A percentile compares a stretch with the other conserved stretches of the same genome.
Evolutionary conservation across 2,888 invertebrate species (phyloP).

Genomic region (Temnothorax ravouxi): DNA sequence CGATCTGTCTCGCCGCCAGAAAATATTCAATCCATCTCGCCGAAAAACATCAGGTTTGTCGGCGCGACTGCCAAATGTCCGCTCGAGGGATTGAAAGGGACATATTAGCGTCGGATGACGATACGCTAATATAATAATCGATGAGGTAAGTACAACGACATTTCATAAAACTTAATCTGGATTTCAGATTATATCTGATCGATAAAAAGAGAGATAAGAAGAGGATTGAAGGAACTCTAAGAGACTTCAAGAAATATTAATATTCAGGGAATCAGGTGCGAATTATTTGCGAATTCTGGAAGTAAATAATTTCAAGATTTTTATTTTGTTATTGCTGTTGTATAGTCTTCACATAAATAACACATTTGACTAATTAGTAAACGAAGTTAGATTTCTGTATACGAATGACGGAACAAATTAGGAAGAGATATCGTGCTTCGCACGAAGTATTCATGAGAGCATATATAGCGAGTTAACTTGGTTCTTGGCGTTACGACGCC

Average conservation of each 20-base stretch:
- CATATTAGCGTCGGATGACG: neutral
- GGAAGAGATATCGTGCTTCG: neutral
- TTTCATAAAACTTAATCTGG: neutral
- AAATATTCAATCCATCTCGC: slow-evolving; percentile 22
- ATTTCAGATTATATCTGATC: neutral
- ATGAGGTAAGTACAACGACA: slow-evolving; percentile 6
- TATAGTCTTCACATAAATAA: neutral
- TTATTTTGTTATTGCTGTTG: neutral
- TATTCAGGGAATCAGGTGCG: neutral
- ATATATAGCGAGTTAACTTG: slow-evolving; percentile 20
- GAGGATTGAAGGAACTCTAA: neutral
- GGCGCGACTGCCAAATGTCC: slow-evolving; percentile 29
- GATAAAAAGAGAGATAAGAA: neutral
- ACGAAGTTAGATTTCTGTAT: neutral
- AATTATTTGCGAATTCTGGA: neutral
- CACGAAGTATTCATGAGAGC: neutral
- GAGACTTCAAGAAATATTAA: neutral
- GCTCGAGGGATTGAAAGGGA: slow-evolving; percentile 37
- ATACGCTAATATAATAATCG: slow-evolving; percentile 31
- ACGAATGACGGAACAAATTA: neutral
- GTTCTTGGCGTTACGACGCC: slow-evolving; percentile 30
- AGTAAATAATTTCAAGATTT: neutral
- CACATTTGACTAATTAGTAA: neutral
- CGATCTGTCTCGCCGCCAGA: slow-evolving; percentile 7
- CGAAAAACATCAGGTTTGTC: slow-evolving; percentile 14